phyloP scores from a whole-genome alignment of 2,888 invertebrate species.

The Malthinus flaveolus region DNA sequence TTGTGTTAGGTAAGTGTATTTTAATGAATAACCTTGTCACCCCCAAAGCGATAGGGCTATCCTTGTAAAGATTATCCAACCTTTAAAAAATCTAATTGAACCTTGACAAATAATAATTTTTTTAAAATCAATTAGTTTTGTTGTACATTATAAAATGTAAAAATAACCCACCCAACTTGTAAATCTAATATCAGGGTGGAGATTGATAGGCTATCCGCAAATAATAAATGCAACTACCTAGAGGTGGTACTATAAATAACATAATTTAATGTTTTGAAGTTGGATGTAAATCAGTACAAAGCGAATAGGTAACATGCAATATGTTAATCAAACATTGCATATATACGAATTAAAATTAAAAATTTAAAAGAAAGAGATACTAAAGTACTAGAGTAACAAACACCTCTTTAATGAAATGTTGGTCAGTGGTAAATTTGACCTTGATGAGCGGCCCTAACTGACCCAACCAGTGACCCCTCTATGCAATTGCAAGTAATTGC shows the following conservation, averaged over 20 bases:
- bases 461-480: constrained; percentile 53
- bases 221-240: constrained; percentile 18
- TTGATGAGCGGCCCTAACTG: constrained; percentile 50
- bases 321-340: no score
- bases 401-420: constrained; percentile 31
- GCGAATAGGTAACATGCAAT: constrained; percentile 23
- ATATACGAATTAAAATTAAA: no score
- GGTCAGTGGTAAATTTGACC: constrained; percentile 45
- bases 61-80: no score
- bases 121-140: no score
- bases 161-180: neutral
- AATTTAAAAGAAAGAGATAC: no score
- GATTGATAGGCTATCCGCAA: neutral
- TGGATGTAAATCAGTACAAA: constrained; percentile 26
- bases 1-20: no score
- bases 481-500: constrained; percentile 50
- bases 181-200: no score
- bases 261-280: constrained; percentile 18
- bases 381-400: neutral
- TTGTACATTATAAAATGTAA: no score
- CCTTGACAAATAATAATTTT: no score
- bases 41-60: no score
- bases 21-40: no score
- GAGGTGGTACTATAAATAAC: constrained; percentile 15
- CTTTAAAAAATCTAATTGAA: no score